Evolutionary conservation across 2,113 vertebrate species (phyloP).

Genomic region (Prunella fulvescens): DNA sequence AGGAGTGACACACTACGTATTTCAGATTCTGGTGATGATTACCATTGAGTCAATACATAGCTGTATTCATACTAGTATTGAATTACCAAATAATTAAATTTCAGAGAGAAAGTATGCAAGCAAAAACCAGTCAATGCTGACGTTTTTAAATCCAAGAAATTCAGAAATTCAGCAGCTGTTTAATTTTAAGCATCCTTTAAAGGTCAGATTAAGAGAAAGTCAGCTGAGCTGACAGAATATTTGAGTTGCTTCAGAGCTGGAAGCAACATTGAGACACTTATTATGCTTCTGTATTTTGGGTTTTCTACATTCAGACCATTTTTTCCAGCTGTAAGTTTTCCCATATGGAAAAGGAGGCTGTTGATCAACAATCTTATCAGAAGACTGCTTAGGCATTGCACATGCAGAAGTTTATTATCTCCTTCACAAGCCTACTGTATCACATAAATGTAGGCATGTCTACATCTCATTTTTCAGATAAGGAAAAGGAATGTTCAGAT

Average conservation of each 20-base stretch:
- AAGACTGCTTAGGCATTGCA: neutral
- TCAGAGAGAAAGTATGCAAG: neutral
- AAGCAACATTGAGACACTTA: neutral
- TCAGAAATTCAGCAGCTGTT: neutral
- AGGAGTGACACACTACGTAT: neutral
- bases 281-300: neutral
- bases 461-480: neutral
- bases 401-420: neutral
- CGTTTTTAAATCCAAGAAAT: neutral
- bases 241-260: neutral
- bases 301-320: neutral
- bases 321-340: neutral
- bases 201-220: neutral
- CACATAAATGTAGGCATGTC: neutral
- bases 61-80: neutral
- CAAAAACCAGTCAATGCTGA: neutral
- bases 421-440: rapidly evolving
- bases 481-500: neutral
- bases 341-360: neutral
- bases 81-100: neutral
- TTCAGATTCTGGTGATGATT: neutral
- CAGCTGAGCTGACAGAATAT: neutral
- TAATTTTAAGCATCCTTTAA: neutral
- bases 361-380: neutral
- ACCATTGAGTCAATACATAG: neutral